Evolutionary conservation across 2,113 vertebrate genomes (phyloP), one percentile per base, ranked within the genome.

Genomic region (Acrocephalus arundinaceus): DNA sequence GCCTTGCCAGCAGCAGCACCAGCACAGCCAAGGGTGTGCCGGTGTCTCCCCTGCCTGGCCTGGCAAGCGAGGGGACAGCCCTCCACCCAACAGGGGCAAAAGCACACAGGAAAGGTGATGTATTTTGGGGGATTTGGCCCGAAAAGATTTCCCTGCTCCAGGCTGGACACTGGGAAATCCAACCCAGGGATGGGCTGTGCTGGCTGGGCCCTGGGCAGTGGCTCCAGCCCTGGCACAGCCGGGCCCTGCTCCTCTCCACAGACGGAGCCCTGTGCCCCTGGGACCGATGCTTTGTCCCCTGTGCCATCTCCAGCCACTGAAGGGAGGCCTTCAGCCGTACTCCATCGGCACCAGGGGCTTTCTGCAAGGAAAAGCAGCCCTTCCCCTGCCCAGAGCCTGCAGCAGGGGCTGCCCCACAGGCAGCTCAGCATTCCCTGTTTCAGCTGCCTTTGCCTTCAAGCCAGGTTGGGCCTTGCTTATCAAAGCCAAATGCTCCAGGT

Each of bases 241-340:
- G 6, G 71, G 5, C 24, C 35, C 25, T 0, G 0, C 2, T 1
- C 8, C 30, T 21, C 9, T 13, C 19, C 66, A 45, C 21, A 8
- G 14, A 10, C 0, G 2, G 54, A 21, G 8, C 31, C 49, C 35
- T 17, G 51, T 0, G 0, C 4, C 37, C 55, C 55, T 33, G 0
- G 49, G 9, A n/a, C 10, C 45, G 4, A 4, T 0, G 5, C 78
- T 27, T 5, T 43, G 16, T 11, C 35, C 51, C 27, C 63, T 0
- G 10, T 11, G 58, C n/a, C 59, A 10, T 18, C 48, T 23, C 27
- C 18, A 9, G 2, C 33, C 48, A 3, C 23, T 7, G 18, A 8
- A 7, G 23, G 20, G 18, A 5, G 18, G 3, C 30, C 39, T 11
- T 2, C 8, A 39, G 52, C 0, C 2, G 6, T 5, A 5, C 48